Evolutionary conservation across 2,888 invertebrate species (phyloP), one percentile per base, ranked within the genome.

Genomic region (Aelia acuminata): DNA sequence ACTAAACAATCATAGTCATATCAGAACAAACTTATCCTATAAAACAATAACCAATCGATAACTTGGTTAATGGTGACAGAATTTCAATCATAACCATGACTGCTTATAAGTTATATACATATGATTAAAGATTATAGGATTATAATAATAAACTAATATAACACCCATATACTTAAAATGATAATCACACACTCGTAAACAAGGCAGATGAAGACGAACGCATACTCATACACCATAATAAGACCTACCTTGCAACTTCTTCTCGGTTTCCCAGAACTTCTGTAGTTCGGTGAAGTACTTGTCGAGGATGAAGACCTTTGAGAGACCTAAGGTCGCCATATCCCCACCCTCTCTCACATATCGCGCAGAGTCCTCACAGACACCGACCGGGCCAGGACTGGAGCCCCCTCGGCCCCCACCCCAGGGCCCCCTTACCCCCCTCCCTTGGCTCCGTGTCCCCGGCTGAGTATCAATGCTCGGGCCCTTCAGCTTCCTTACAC

Each of bases 271-370:
- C 97, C 98, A 97, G 94, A 98, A 97, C 94, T 98, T 98, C 93
- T 97, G 97, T 93, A 98, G 94, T 94, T 98, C 98, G 91, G 97
- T 97, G 94, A 98, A 98, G 94, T 98, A 98, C 93, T 98, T 98
- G 95, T 98, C 98, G 95, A 98, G 95, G 93, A 98, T 98, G 95
- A 98, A 98, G 93, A 98, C 98, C 94, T 98, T 98, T 93, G 97
- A 97, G 92, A 98, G 96, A 94, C 98, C 98, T 94, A 98, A 95
- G 93, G 97, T 97, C 95, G 98, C 97, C 98, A 98, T 98, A 93
- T 88, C 89, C 31, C 49, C 53, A n/a, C 39, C 48, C 31, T 43
- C 85, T 70, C 70, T 84, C 88, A 88, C 88, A 88, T 88, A 70
- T 57, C 87, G 88, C 87, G 85, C 49, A 35, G 84, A 35, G 53